These are phyloP conservation scores for Drosophila prosaltans DNA, from an alignment of 1,140 invertebrate genomes.

Conservation along the genomic window DNA sequence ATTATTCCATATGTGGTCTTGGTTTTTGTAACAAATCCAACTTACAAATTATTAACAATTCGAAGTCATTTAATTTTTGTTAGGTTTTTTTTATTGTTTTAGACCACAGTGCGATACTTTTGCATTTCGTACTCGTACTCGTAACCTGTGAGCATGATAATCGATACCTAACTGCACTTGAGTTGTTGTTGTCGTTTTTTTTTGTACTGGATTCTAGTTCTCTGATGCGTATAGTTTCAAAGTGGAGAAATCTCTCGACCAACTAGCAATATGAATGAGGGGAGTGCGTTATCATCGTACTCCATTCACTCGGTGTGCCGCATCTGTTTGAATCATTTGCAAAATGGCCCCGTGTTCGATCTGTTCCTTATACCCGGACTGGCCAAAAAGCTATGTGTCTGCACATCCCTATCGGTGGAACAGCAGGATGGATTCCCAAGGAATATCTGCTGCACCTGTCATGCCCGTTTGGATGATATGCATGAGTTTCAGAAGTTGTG, in stretches of 20 bases:
- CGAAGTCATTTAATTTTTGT: not conserved
- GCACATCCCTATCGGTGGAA: slow-evolving; percentile 71
- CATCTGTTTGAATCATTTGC: slow-evolving; percentile 70
- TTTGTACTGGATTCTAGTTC: slow-evolving; percentile 44
- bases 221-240: slow-evolving; percentile 36
- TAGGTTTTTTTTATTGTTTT: not conserved
- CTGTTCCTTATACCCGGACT: slow-evolving; percentile 70
- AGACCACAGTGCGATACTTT: not conserved
- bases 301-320: slow-evolving; percentile 76
- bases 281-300: slow-evolving; percentile 37
- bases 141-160: not conserved
- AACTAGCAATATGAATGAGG: slow-evolving; percentile 48
- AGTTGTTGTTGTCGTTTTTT: slow-evolving; percentile 11
- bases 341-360: slow-evolving; percentile 58
- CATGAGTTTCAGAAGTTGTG: slow-evolving; percentile 77
- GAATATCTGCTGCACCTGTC: slow-evolving; percentile 67
- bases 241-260: slow-evolving; percentile 16
- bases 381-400: slow-evolving; percentile 72
- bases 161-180: slow-evolving; percentile 2
- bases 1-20: not conserved
- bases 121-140: not conserved
- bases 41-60: not conserved
- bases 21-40: not conserved
- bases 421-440: slow-evolving; percentile 73
- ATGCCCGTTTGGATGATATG: slow-evolving; percentile 63